Base-by-base conservation (phyloP, 2,797 vertebrate species). In the Tapirus indicus region DNA sequence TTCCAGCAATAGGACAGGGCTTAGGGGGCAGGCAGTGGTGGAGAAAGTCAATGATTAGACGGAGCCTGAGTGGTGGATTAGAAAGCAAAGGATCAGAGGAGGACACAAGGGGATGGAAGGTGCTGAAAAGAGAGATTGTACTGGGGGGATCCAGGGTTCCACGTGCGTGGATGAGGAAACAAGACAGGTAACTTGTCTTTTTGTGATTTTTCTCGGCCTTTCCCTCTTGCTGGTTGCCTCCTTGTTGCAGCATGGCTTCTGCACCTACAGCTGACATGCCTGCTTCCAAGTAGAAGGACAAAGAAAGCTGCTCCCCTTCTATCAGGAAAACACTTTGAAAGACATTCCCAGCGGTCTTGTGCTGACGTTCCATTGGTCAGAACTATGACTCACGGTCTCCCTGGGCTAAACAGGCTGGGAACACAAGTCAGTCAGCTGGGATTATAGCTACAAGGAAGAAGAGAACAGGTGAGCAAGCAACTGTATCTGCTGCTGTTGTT, bases 401-500 rank as follows among this genome's bases (percentile, higher is more conserved):
- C 52, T 29, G 64, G 60, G 60, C 90, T 68, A 6, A 54, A 75
- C 77, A 78, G 54, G 12, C 82, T 38, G 52, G 6, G 83, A 41
- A 79, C 75, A 56, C 86, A 49, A 49, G 72, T 5, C 4, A 4
- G 32, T 20, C 47, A 3, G 35, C 66, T 29, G 84, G 74, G 69
- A 35, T 68, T 20, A 13, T 1, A 8, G 62, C 52, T n/a, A 17
- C 44, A 25, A 60, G 87, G 68, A 80, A 49, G 60, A 52, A 68
- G 21, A 49, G 54, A 35, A 0, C 0, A 5, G 17, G 35, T 2
- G 3, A 44, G 71, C 5, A 0, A 13, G 68, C 16, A 1, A 0
- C 16, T 2, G 0, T 0, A 17, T 4, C 12, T 29, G 10, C 3
- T 7, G 27, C 32, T 9, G 6, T 41, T 21, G 1, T 3, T 9